Base-by-base conservation (phyloP, 2,797 vertebrate genomes). In the Tadarida brasiliensis region DNA sequence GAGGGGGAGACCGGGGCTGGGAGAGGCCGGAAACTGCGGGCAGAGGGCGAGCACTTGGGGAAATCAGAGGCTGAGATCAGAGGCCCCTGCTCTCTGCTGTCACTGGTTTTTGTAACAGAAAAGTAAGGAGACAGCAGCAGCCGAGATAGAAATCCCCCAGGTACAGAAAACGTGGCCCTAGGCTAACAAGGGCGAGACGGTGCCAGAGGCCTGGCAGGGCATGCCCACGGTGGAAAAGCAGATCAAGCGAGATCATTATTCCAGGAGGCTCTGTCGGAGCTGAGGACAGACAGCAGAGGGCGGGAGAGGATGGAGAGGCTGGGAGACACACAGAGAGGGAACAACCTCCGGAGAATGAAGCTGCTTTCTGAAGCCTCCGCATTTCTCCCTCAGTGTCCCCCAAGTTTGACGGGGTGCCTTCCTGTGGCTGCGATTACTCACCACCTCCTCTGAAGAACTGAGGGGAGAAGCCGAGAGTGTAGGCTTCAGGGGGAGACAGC, bases 11-110 rank as follows among this genome's bases (percentile, higher is more conserved):
- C 28, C 0, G 11, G 80, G 74, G 35, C 47, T 57, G 30, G 1
- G 14, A 80, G 78, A 83, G 77, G 85, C 87, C 59, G 26, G 83
- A 20, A n/a, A 15, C 65, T 26, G 71, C 35, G 1, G 92, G 85
- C 93, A 68, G 84, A 93, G 93, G 92, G 84, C 15, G 0, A 49
- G 88, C 90, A 6, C 63, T 82, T 54, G 95, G 94, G 95, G 65
- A 76, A 39, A 47, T 47, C 57, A 16, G 81, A 30, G 81, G 77
- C 92, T 35, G 1, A 83, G 90, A 90, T 90, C 94, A 90, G 63
- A 90, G 73, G 67, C 95, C 84, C 35, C 76, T 92, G 95, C 78
- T 89, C 94, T 94, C 63, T 82, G 30, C 83, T 91, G 93, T 94
- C 54, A 33, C 73, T 82, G 89, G 51, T 22, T 85, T 95, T 59